Evolutionary conservation across 2,888 invertebrate genomes (phyloP).

Genomic region (Trachelus iudaicus): DNA sequence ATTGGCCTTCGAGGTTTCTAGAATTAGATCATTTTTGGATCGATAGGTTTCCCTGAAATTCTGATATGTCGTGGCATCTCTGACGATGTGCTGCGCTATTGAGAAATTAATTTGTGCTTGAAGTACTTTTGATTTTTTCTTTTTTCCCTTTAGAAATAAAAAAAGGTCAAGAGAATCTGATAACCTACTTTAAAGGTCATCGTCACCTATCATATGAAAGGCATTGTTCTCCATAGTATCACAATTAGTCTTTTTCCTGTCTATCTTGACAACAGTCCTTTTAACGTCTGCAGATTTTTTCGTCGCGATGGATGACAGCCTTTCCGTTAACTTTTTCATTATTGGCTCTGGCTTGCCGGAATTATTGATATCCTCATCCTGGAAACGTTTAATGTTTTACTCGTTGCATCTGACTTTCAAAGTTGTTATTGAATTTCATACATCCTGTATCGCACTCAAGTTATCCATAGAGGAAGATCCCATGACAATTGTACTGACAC

Average conservation of each 20-base stretch:
- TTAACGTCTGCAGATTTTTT: conserved; percentile 69
- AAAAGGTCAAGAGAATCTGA: neutral
- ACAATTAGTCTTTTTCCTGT: conserved; percentile 56
- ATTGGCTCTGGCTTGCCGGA: conserved; percentile 70
- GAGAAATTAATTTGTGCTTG: neutral
- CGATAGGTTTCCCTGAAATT: neutral
- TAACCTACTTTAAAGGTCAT: conserved; percentile 76
- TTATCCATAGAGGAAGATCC: conserved; percentile 70
- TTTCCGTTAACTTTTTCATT: conserved; percentile 80
- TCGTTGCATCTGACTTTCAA: neutral
- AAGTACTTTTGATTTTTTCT: neutral
- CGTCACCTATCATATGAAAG: conserved; percentile 95
- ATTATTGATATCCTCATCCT: conserved; percentile 16
- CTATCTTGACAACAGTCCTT: conserved; percentile 34
- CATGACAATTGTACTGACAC: conserved; percentile 75
- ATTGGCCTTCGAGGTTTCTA: neutral
- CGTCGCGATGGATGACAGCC: conserved; percentile 76
- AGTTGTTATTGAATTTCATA: conserved; percentile 14
- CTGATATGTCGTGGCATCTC: neutral
- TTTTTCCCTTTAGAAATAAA: neutral
- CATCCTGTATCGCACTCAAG: conserved; percentile 30
- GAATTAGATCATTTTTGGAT: neutral
- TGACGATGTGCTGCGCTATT: neutral
- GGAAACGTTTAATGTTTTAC: conserved; percentile 4
- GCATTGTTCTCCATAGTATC: conserved; percentile 90